Conservation (phyloP, 2,888 invertebrate species). For the Oscheius sp. region DNA sequence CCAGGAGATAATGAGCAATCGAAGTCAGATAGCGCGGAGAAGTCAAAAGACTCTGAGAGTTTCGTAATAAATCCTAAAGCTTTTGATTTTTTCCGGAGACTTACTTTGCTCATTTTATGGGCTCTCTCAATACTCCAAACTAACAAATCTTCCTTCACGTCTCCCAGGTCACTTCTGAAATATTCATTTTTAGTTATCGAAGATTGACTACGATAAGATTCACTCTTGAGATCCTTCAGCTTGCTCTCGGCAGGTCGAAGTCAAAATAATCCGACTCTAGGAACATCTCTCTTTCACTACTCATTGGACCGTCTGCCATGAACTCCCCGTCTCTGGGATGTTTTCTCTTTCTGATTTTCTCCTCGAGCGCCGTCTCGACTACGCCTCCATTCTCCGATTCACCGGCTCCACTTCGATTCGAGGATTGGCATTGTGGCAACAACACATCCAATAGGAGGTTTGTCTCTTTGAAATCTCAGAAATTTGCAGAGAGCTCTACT, state of each 20-base stretch:
- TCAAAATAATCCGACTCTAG: not conserved
- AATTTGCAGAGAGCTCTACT: not conserved
- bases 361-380: not conserved
- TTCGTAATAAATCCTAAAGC: not conserved
- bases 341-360: not conserved
- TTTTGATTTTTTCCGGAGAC: not conserved
- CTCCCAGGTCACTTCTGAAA: not conserved
- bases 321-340: too few species aligned
- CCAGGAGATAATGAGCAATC: conserved; percentile 36
- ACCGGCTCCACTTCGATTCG: not conserved
- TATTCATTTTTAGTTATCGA: not conserved
- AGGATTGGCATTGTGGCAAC: not conserved
- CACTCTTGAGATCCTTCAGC: too few species aligned
- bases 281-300: too few species aligned
- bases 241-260: too few species aligned
- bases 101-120: conserved; percentile 7
- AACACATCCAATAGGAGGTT: not conserved
- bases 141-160: conserved; percentile 17
- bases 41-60: conserved; percentile 29
- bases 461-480: not conserved
- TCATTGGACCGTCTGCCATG: too few species aligned
- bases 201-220: too few species aligned
- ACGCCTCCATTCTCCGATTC: too few species aligned
- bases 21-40: conserved; percentile 39
- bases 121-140: conserved; percentile 19